Conservation (phyloP, 2,113 vertebrate species). For the Sphyrna mokarran region DNA sequence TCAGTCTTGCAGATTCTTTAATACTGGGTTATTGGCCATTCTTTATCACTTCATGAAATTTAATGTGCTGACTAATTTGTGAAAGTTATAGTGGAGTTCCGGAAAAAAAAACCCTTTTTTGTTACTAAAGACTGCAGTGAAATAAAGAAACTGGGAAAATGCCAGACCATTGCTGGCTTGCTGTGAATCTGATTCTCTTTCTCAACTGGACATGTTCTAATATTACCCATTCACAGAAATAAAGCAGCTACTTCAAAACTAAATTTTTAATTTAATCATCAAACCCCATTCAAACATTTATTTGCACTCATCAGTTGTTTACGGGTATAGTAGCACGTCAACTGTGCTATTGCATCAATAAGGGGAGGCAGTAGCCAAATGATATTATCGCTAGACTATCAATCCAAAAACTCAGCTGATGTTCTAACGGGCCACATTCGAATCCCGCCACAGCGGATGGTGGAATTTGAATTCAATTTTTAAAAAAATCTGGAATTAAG, state of each 20-base stretch:
- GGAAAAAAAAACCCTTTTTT: neutral
- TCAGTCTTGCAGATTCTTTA: neutral
- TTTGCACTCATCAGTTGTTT: neutral
- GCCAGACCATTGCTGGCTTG: neutral
- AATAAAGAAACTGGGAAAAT: neutral
- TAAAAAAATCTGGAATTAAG: too few relatives aligned
- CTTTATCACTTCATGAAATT: neutral
- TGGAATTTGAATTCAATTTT: too few relatives aligned
- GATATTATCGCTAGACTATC: too few relatives aligned
- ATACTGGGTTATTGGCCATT: neutral
- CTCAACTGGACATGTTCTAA: neutral
- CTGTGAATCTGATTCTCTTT: neutral
- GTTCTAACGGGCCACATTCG: too few relatives aligned
- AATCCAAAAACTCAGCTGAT: too few relatives aligned
- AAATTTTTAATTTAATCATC: neutral
- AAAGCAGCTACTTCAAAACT: neutral
- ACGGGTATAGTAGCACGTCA: neutral
- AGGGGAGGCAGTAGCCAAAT: too few relatives aligned
- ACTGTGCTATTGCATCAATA: neutral
- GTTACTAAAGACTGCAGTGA: neutral
- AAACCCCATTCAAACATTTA: neutral
- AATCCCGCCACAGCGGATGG: too few relatives aligned
- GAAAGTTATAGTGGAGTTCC: neutral
- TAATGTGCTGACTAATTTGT: conserved; percentile 10
- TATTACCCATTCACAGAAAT: neutral